Percentiles rank a stretch among this genome's conserved stretches.
phyloP scores from a whole-genome alignment of 64 coral and sea anemone species.

The Stylophora pistillata region DNA sequence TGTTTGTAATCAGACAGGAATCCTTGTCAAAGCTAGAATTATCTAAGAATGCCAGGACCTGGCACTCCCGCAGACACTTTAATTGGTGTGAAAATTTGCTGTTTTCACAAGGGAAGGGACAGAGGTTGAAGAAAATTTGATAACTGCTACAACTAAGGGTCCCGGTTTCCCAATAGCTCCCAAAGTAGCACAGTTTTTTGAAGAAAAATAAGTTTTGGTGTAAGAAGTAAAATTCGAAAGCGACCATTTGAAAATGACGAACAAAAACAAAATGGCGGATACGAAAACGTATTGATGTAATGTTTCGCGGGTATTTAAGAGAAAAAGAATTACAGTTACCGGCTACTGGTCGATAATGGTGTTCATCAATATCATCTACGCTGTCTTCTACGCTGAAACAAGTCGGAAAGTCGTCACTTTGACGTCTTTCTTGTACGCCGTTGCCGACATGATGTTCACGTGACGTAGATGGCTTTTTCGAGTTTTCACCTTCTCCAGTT shows the following conservation, averaged over 20 bases:
- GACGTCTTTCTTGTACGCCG: constrained; percentile 45
- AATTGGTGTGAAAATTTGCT: too few species aligned
- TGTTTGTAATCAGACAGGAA: too few species aligned
- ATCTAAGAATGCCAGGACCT: too few species aligned
- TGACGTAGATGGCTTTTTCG: neutral
- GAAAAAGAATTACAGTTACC: constrained; percentile 33
- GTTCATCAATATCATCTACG: constrained; percentile 62
- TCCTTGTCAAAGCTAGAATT: too few species aligned
- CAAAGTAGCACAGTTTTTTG: neutral
- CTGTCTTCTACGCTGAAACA: constrained; percentile 87
- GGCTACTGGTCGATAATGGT: constrained; percentile 85
- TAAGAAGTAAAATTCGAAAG: neutral
- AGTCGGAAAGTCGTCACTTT: constrained; percentile 75
- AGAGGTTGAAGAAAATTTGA: too few species aligned
- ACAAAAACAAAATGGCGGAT: constrained; percentile 42
- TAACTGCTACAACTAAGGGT: too few species aligned
- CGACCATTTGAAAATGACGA: neutral
- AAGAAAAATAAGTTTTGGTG: neutral
- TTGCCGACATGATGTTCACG: constrained; percentile 76
- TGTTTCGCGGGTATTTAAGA: neutral
- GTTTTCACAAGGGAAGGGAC: too few species aligned
- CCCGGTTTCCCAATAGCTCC: neutral
- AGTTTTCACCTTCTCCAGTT: constrained; percentile 17
- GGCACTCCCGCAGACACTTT: too few species aligned
- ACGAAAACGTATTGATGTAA: neutral